Base-by-base conservation (phyloP, 2,797 vertebrate species). In the Momotus momota region DNA sequence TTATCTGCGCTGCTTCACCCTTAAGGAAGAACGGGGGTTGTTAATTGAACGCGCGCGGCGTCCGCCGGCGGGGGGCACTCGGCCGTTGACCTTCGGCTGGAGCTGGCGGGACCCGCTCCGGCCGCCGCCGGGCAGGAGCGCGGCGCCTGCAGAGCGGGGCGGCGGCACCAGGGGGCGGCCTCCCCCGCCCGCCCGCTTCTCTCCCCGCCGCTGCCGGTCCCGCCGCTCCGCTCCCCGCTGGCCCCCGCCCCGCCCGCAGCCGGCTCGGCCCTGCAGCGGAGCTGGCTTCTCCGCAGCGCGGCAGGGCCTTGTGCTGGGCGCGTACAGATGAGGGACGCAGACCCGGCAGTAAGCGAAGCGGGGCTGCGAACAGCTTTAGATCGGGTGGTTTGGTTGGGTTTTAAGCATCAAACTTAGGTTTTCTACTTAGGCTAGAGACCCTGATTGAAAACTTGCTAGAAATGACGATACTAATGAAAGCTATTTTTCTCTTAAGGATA, bases 391-490 rank as follows among this genome's bases (percentile, higher is more conserved):
- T 26, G 17, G 45, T 48, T 25, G 23, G 11, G 12, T 33, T 67
- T 27, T 38, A 69, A 69, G 33, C 25, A 20, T 17, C 17, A 16
- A 49, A 10, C 12, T 7, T 40, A 3, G n/a, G 1, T 31, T 75
- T 83, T n/a, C n/a, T 26, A 0, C 43, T 58, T 31, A 1, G 33
- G 23, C n/a, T 33, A 0, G 14, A 10, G 52, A 49, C 2, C 3
- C n/a, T 35, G 2, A 9, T 6, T 25, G 38, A 27, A 60, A 74
- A 7, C 20, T 48, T 15, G 29, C 81, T 51, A 38, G 74, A 18
- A 43, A 33, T 5, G 6, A 2, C 10, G 35, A 8, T 10, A 1
- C 7, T 15, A 12, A 4, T 9, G 38, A 10, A 77, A 49, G 33
- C 3, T 65, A 9, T 18, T 62, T 84, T 81, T 70, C 49, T 61